phyloP scores from a whole-genome alignment of 1,140 invertebrate species.

The Melitaea cinxia region DNA sequence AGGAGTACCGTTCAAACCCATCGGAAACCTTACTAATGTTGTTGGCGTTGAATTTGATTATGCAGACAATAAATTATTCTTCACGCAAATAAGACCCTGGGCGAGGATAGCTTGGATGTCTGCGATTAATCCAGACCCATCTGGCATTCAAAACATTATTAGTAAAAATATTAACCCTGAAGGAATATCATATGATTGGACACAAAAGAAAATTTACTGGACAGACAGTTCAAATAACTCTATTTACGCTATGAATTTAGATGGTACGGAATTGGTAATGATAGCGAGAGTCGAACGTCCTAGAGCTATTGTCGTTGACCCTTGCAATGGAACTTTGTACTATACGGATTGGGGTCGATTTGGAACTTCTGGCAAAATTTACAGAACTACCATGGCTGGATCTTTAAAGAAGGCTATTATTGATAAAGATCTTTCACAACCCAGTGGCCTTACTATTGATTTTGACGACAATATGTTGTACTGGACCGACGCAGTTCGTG shows the following conservation, averaged over 20 bases:
- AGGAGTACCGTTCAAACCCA: slow-evolving; percentile 91
- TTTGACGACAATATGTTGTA: slow-evolving; percentile 97
- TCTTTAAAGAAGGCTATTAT: slow-evolving; percentile 95
- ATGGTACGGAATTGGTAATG: slow-evolving; percentile 94
- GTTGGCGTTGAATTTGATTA: slow-evolving; percentile 98
- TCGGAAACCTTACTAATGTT: slow-evolving; percentile 96
- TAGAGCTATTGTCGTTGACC: slow-evolving; percentile 97
- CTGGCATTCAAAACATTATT: slow-evolving; percentile 87
- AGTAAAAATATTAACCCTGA: slow-evolving; percentile 95
- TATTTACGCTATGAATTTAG: slow-evolving; percentile 97
- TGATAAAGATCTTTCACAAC: slow-evolving; percentile 95
- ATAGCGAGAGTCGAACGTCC: slow-evolving; percentile 96
- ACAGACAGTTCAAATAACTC: slow-evolving; percentile 97
- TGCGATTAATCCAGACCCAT: slow-evolving; percentile 84
- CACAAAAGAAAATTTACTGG: slow-evolving; percentile 98
- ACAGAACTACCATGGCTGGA: slow-evolving; percentile 97
- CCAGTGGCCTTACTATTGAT: slow-evolving; percentile 97
- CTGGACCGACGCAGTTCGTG: slow-evolving; percentile 98
- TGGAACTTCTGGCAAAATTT: slow-evolving; percentile 96
- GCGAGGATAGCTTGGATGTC: slow-evolving; percentile 92
- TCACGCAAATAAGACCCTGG: slow-evolving; percentile 96
- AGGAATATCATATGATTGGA: slow-evolving; percentile 98
- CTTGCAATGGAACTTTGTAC: slow-evolving; percentile 96
- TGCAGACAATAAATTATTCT: slow-evolving; percentile 91
- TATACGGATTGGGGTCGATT: slow-evolving; percentile 97